Evolutionary conservation across 2,888 invertebrate species (phyloP), one percentile per base, ranked within the genome.

Genomic region (Metallyticus violacea): DNA sequence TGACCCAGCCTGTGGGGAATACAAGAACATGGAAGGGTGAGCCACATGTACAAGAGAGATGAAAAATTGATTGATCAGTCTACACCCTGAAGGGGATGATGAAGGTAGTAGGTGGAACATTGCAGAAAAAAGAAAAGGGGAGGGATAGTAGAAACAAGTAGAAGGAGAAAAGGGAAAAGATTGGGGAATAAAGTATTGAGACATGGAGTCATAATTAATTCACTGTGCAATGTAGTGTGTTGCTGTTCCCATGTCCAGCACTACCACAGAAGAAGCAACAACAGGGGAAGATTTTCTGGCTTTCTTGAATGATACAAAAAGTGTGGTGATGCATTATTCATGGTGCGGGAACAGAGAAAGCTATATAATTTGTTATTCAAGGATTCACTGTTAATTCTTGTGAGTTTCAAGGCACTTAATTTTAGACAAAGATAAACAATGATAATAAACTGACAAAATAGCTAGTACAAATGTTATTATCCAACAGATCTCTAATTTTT

Each of bases 11-110:
- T 28, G 81, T 30, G 81, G 80, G 9, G 81, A 81, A 80, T 62
- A 25, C 26, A 26, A 30, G 80, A 80, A 29, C 40, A 40, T 62
- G 40, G 30, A 7, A 30, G 81, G 30, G 28, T n/a, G 25, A 62
- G 40, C 40, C 81, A 81, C 25, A 30, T 62, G 40, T 26, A 79
- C 27, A n/a, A 79, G 26, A 27, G 80, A 28, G 80, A 80, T 80
- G 29, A 81, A 81, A 81, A 81, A 81, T 81, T 81, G 29, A 81
- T 81, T 26, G 81, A 81, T 81, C 81, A 81, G 62, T 81, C 62
- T 40, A 62, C 81, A 62, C 81, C 81, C 81, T 26, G 15, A 62
- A 15, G 40, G 81, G 81, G 26, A 30, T 28, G 28, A 28, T 28
- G n/a, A 80, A 80, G 28, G n/a, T n/a, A n/a, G n/a, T n/a, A n/a